phyloP scores from a whole-genome alignment of 2,113 vertebrate genomes.

The Malurus cyaneus region DNA sequence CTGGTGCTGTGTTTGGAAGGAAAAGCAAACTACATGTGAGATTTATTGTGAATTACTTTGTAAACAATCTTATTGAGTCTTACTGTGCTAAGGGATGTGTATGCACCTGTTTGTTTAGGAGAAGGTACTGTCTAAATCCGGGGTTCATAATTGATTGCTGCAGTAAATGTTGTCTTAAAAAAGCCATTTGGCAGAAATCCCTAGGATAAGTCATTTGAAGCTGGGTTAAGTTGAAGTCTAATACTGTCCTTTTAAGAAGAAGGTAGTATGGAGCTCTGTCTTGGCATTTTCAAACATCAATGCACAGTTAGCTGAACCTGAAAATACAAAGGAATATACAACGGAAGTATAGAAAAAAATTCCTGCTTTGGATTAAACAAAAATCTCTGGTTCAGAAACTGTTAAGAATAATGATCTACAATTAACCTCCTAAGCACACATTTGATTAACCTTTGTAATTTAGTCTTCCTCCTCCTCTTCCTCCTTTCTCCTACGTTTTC shows the following conservation, averaged over 20 bases:
- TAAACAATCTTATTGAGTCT: slow-evolving; percentile 21
- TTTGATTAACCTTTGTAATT: background rate
- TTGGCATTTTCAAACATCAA: slow-evolving; percentile 2
- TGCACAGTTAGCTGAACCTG: background rate
- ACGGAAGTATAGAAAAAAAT: background rate
- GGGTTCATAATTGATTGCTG: slow-evolving; percentile 4
- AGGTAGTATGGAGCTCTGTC: background rate
- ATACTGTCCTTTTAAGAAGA: background rate
- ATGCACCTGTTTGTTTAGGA: background rate
- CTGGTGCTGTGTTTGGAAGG: background rate
- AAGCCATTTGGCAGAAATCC: background rate
- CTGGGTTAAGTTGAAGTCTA: background rate
- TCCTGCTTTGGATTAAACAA: background rate
- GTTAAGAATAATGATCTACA: background rate
- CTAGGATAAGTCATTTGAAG: background rate
- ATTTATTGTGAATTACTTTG: slow-evolving; percentile 30
- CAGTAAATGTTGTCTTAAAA: slow-evolving; percentile 24
- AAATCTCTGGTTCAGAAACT: background rate
- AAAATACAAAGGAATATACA: background rate
- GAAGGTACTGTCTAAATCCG: background rate
- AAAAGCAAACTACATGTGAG: slow-evolving; percentile 8
- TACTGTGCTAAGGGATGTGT: background rate
- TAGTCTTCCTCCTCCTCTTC: background rate
- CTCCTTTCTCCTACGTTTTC: background rate
- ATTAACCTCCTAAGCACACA: background rate